Evolutionary conservation across 2,888 invertebrate species (phyloP).

Genomic region (Incurvaria masculella): DNA sequence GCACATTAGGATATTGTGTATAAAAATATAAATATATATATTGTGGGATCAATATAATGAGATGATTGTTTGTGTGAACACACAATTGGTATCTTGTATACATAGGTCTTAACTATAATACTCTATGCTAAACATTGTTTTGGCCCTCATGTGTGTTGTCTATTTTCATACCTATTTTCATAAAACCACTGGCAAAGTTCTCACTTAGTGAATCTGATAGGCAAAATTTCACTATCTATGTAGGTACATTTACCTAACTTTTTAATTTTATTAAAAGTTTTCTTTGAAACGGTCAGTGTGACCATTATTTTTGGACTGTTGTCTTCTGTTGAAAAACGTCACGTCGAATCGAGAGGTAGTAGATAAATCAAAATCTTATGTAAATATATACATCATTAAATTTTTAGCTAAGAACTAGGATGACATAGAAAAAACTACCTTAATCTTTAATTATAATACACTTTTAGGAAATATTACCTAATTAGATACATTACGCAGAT

Average conservation of each 20-base stretch:
- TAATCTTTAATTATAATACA: background rate
- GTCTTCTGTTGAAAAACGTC: too few relatives aligned
- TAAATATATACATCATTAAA: background rate
- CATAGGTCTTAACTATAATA: constrained; percentile 46
- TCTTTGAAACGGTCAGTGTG: too few relatives aligned
- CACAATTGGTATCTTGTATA: constrained; percentile 53
- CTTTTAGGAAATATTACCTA: background rate
- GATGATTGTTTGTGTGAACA: constrained; percentile 44
- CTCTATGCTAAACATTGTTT: constrained; percentile 13
- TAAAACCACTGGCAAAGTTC: too few relatives aligned
- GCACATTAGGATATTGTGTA: constrained; percentile 35
- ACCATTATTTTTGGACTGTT: too few relatives aligned
- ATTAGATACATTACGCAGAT: too few relatives aligned
- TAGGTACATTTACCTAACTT: too few relatives aligned
- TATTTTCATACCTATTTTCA: too few relatives aligned
- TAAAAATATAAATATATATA: constrained; percentile 49
- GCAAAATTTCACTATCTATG: too few relatives aligned
- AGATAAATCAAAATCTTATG: background rate
- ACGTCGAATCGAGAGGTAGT: too few relatives aligned
- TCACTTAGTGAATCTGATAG: too few relatives aligned
- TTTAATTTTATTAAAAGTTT: too few relatives aligned
- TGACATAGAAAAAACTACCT: background rate
- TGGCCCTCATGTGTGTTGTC: too few relatives aligned
- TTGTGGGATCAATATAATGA: constrained; percentile 54
- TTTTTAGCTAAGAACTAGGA: background rate